A percentile compares a stretch with the other conserved stretches of the same genome.
phyloP scores from a whole-genome alignment of 1,140 invertebrate species.

The Anoplolepis gracilipes region DNA sequence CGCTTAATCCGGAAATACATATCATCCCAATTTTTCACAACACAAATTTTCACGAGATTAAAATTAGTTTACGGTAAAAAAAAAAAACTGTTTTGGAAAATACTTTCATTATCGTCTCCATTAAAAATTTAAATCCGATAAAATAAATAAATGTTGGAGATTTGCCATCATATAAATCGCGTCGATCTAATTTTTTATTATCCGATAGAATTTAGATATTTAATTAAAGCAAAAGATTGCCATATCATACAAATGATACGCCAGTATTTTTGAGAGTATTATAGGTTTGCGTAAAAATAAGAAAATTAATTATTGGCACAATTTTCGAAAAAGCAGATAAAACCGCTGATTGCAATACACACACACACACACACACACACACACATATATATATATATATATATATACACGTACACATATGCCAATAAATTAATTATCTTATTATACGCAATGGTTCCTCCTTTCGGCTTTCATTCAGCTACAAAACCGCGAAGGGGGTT shows the following conservation, averaged over 20 bases:
- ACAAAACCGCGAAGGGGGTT: not conserved
- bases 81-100: not conserved
- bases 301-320: too few species aligned
- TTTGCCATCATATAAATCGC: not conserved
- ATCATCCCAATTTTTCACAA: slow-evolving; percentile 5
- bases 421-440: too few species aligned
- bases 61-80: not conserved
- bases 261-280: not conserved
- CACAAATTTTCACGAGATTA: slow-evolving; percentile 34
- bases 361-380: not conserved
- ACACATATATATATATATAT: not conserved
- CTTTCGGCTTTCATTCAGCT: not conserved
- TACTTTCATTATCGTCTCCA: not conserved
- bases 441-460: too few species aligned
- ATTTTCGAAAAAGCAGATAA: not conserved
- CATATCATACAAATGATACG: not conserved
- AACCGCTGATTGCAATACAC: too few species aligned
- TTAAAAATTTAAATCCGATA: not conserved
- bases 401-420: not conserved
- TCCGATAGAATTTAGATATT: not conserved
- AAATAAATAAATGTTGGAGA: not conserved
- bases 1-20: slow-evolving; percentile 39
- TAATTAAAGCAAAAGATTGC: not conserved
- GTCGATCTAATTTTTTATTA: not conserved
- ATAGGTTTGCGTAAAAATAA: not conserved